These are phyloP conservation scores for Genyomyrus donnyi DNA, from an alignment of 2,113 vertebrate species.

Conservation along the genomic window DNA sequence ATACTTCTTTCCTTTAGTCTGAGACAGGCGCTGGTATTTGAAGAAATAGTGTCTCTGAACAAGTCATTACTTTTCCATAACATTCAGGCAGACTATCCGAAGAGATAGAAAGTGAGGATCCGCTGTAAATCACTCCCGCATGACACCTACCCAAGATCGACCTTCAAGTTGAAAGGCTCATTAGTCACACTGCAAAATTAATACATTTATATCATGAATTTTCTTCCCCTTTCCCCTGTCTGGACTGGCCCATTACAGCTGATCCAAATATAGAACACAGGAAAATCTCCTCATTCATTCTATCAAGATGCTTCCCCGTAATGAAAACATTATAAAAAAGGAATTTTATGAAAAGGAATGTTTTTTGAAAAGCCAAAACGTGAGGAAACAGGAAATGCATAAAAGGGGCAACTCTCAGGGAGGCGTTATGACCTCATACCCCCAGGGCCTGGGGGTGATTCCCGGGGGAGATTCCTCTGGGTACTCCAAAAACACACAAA, in stretches of 20 bases:
- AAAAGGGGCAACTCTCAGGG: background rate
- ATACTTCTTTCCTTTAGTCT: background rate
- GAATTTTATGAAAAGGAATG: background rate
- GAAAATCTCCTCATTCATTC: background rate
- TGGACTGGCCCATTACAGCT: background rate
- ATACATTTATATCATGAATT: slow-evolving; percentile 1
- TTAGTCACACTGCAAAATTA: slow-evolving; percentile 2
- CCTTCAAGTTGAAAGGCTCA: background rate
- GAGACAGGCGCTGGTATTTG: background rate
- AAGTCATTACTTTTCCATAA: background rate
- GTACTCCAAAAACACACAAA: background rate
- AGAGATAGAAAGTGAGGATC: background rate
- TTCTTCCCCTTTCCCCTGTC: background rate
- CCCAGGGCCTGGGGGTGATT: background rate
- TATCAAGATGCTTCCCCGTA: background rate
- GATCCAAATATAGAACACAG: slow-evolving; percentile 1
- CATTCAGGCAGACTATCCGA: background rate
- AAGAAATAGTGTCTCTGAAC: background rate
- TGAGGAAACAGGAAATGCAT: background rate
- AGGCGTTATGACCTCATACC: background rate
- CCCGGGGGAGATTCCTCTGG: background rate
- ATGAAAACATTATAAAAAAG: background rate
- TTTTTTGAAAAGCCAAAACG: background rate
- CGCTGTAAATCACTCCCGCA: background rate
- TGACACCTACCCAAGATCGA: background rate